Evolutionary conservation across 2,113 vertebrate species (phyloP), one percentile per base, ranked within the genome.

Genomic region (Hipposideros armiger): DNA sequence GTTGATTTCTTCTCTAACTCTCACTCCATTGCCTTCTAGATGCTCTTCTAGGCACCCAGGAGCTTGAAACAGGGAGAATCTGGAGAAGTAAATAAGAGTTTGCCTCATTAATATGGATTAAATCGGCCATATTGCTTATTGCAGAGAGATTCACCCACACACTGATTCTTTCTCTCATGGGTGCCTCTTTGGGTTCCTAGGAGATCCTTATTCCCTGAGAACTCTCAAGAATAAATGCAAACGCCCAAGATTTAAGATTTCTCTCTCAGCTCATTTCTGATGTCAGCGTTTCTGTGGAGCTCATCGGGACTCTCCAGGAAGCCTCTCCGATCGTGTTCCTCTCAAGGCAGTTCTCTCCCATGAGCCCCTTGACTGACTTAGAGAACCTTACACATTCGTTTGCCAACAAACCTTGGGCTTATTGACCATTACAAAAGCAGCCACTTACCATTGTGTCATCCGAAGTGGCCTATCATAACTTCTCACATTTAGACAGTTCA

Each of bases 1-100:
- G 16, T 80, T 88, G 15, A 14, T 50, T 78, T 85, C 69, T 87
- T 67, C 24, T 93, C 36, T 93, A 54, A 67, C 84, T 83, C 66
- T 74, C 50, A 82, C 11, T 76, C 17, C n/a, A n/a, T 54, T 72
- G 67, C 54, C 17, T 92, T 77, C 66, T 28, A 50, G 7, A 66
- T 76, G 8, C 36, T 82, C 16, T 52, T 96, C 82, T 30, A 94
- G 47, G 17, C 5, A 64, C 19, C 45, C 17, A 42, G 22, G 45
- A 24, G 8, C 76, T 92, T 94, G 45, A 73, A 66, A 60, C 9
- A 78, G 2, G 7, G 19, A 83, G 22, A 87, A 13, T 62, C 13
- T 32, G 77, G 10, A 66, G 36, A 77, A 36, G n/a, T 54, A 76
- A 93, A 62, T 70, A 62, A 56, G 67, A 86, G 22, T 78, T 94